Percentiles rank a stretch among this genome's conserved stretches.
Conservation (phyloP, 2,113 vertebrate species). For the Larimichthys polyactis region DNA sequence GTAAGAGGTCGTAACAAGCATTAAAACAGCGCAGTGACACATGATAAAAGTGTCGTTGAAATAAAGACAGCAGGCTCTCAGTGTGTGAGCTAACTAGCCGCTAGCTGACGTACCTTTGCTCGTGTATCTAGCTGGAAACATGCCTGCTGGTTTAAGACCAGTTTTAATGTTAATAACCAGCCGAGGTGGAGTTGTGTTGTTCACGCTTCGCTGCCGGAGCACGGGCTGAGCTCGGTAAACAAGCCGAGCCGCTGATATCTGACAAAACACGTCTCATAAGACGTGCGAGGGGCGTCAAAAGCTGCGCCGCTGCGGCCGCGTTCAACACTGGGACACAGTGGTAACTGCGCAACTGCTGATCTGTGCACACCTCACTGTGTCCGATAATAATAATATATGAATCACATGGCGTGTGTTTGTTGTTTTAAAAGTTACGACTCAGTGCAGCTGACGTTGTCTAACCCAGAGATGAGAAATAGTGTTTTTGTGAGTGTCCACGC, state of each 20-base stretch:
- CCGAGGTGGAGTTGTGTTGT: background rate
- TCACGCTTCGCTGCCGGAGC: too few relatives aligned
- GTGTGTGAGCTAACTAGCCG: constrained; percentile 19
- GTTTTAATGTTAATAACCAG: background rate
- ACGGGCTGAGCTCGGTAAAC: constrained; percentile 10
- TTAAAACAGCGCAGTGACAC: rapidly evolving
- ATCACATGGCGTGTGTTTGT: background rate
- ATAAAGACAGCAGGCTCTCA: background rate
- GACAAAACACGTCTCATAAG: constrained; percentile 56
- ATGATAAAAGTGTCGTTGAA: background rate
- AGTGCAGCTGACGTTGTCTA: too few relatives aligned
- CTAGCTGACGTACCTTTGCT: constrained; percentile 76
- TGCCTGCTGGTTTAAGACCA: constrained; percentile 50
- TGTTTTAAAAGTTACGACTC: background rate
- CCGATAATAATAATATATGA: background rate
- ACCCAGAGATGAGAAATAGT: too few relatives aligned
- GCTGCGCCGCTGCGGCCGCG: constrained; percentile 36
- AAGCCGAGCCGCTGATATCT: background rate
- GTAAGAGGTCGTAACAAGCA: rapidly evolving
- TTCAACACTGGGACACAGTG: too few relatives aligned
- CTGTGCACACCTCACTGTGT: rapidly evolving
- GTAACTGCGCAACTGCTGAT: constrained; percentile 36
- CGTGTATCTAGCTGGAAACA: constrained; percentile 83
- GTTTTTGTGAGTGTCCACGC: too few relatives aligned
- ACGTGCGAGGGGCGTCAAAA: background rate